Percentiles rank a stretch among this genome's conserved stretches.
phyloP scores from a whole-genome alignment of 2,888 invertebrate species.

The Octodonta nipae region DNA sequence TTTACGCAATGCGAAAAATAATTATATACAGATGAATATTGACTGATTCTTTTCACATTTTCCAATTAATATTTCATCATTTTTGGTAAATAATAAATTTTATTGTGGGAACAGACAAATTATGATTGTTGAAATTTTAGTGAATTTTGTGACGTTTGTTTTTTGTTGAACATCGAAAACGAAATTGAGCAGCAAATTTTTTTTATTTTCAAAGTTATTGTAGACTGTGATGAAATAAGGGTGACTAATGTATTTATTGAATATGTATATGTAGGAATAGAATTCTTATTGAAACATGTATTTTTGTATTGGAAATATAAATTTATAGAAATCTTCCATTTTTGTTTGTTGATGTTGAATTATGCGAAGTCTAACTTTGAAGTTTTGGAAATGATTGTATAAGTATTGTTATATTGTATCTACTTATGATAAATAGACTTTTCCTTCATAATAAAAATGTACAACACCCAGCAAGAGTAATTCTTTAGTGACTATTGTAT shows the following conservation, averaged over 20 bases:
- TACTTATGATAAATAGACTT: slow-evolving; percentile 20
- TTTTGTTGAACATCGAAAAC: too few relatives aligned
- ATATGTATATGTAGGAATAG: slow-evolving; percentile 28
- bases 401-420: slow-evolving; percentile 30
- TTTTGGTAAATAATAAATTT: too few relatives aligned
- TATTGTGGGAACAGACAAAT: too few relatives aligned
- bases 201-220: slow-evolving; percentile 19
- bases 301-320: slow-evolving; percentile 30
- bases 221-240: slow-evolving; percentile 38
- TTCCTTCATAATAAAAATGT: slow-evolving; percentile 29
- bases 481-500: too few relatives aligned
- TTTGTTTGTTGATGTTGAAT: slow-evolving; percentile 29
- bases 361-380: slow-evolving; percentile 29
- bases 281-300: slow-evolving; percentile 31
- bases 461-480: too few relatives aligned
- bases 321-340: slow-evolving; percentile 29
- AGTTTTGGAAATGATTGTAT: slow-evolving; percentile 27
- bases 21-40: too few relatives aligned
- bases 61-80: too few relatives aligned
- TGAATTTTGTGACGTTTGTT: too few relatives aligned
- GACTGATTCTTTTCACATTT: too few relatives aligned
- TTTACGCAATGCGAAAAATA: too few relatives aligned
- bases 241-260: slow-evolving; percentile 37
- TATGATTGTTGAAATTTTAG: too few relatives aligned
- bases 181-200: too few relatives aligned